Percentiles rank a stretch among this genome's conserved stretches.
Conservation (phyloP, 2,797 vertebrate species). For the Nannoperca obscura region DNA sequence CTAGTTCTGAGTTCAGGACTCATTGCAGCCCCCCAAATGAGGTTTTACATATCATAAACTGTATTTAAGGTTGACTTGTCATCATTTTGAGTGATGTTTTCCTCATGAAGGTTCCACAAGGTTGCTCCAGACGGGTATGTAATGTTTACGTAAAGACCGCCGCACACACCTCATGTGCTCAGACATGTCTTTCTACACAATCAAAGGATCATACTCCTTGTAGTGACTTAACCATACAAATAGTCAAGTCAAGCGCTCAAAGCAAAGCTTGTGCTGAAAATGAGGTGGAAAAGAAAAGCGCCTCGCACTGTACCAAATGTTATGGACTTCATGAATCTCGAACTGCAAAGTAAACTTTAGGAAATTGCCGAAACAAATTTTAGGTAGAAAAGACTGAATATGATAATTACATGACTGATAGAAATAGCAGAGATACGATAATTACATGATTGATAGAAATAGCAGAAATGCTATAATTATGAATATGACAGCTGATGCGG, state of each 20-base stretch:
- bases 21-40: slow-evolving; percentile 11
- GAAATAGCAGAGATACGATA: slow-evolving; percentile 83
- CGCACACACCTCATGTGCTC: not conserved
- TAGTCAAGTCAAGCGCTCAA: not conserved
- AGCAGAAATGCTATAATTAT: slow-evolving; percentile 83
- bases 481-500: slow-evolving; percentile 86
- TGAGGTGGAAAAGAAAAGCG: not conserved
- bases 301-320: not conserved
- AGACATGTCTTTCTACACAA: slow-evolving; percentile 4
- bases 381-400: slow-evolving; percentile 65
- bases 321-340: not conserved
- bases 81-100: not conserved
- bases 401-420: slow-evolving; percentile 79
- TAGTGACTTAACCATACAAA: not conserved
- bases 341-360: slow-evolving; percentile 26
- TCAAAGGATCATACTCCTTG: slow-evolving; percentile 3
- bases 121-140: not conserved
- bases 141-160: slow-evolving; percentile 7
- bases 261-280: slow-evolving; percentile 25
- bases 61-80: not conserved
- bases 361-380: slow-evolving; percentile 41
- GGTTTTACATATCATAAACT: slow-evolving; percentile 4
- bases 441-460: slow-evolving; percentile 85
- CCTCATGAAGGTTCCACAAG: not conserved
- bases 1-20: slow-evolving; percentile 18